Evolutionary conservation across 2,888 invertebrate genomes (phyloP).

Genomic region (Melolontha melolontha): DNA sequence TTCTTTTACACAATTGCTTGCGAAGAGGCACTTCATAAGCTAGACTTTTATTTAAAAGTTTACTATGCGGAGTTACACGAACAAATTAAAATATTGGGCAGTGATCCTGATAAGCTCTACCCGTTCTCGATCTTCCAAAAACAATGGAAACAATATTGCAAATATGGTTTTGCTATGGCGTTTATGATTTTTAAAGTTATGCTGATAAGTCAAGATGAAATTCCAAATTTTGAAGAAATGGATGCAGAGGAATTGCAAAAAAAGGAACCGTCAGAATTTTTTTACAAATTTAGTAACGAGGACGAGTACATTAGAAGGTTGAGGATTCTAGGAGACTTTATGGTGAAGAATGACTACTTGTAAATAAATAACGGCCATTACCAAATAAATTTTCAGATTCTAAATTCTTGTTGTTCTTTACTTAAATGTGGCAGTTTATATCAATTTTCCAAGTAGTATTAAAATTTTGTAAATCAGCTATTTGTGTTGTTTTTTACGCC

Average conservation of each 20-base stretch:
- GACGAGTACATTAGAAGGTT: slow-evolving; percentile 12
- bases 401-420: no score
- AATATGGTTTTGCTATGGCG: slow-evolving; percentile 13
- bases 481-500: no score
- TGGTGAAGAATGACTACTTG: slow-evolving; percentile 6
- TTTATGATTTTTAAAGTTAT: slow-evolving; percentile 24
- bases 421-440: no score
- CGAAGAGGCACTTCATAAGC: not conserved
- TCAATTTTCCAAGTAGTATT: no score
- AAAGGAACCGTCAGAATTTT: not conserved
- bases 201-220: slow-evolving; percentile 21
- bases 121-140: slow-evolving; percentile 19
- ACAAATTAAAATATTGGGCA: slow-evolving; percentile 1
- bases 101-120: slow-evolving; percentile 10
- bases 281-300: slow-evolving; percentile 6
- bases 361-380: not conserved
- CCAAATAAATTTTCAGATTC: no score
- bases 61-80: slow-evolving; percentile 4
- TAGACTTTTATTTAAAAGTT: slow-evolving; percentile 2
- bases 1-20: slow-evolving; percentile 18
- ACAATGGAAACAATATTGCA: slow-evolving; percentile 22
- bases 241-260: not conserved
- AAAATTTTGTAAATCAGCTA: no score
- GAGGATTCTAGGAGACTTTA: not conserved
- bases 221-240: not conserved